Conservation (phyloP, 2,797 vertebrate genomes). For the Cetoscarus ocellatus region DNA sequence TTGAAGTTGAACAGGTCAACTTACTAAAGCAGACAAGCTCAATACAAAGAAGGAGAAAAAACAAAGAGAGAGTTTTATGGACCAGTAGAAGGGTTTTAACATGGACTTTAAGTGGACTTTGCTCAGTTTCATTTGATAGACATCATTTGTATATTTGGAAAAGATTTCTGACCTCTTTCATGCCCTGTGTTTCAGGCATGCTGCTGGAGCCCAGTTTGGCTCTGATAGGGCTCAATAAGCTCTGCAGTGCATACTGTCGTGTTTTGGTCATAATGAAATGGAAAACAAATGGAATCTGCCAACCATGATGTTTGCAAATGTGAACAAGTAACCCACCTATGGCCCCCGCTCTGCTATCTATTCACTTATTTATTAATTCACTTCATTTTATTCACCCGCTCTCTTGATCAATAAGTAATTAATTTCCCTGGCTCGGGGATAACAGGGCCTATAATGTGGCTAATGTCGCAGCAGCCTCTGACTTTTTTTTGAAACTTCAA, state of each 20-base stretch:
- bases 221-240: background rate
- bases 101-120: too few relatives aligned
- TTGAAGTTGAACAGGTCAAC: too few relatives aligned
- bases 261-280: slow-evolving; percentile 66
- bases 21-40: too few relatives aligned
- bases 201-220: too few relatives aligned
- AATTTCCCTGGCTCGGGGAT: slow-evolving; percentile 79
- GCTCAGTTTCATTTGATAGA: too few relatives aligned
- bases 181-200: too few relatives aligned
- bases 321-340: slow-evolving; percentile 74
- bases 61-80: too few relatives aligned
- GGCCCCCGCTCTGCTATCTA: slow-evolving; percentile 65
- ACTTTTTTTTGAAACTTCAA: slow-evolving; percentile 61
- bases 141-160: too few relatives aligned
- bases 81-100: too few relatives aligned
- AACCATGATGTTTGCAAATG: slow-evolving; percentile 77
- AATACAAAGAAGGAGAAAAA: too few relatives aligned
- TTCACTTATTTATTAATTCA: slow-evolving; percentile 81
- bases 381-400: slow-evolving; percentile 79
- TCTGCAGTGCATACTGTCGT: background rate
- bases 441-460: slow-evolving; percentile 67
- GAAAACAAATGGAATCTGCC: slow-evolving; percentile 79
- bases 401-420: slow-evolving; percentile 86
- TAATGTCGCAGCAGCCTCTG: slow-evolving; percentile 52
- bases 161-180: too few relatives aligned